These are phyloP conservation scores for Carollia perspicillata DNA, from an alignment of 2,113 vertebrate species.

Conservation along the genomic window DNA sequence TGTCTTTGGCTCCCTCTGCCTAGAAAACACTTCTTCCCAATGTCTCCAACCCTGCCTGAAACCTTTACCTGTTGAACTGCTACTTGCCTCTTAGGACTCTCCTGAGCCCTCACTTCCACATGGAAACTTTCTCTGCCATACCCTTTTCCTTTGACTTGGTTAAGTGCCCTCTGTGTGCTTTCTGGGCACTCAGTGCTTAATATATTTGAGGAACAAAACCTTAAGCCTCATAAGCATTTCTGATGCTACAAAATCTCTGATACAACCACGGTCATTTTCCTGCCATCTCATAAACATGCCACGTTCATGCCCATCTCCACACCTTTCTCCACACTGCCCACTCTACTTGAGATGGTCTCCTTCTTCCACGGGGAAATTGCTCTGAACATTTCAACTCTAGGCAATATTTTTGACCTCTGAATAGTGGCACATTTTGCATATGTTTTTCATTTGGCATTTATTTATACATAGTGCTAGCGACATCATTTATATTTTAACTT, in stretches of 20 bases:
- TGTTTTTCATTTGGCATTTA: conserved; percentile 11
- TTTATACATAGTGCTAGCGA: neutral
- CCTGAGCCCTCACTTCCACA: neutral
- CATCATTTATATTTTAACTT: conserved; percentile 32
- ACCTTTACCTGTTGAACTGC: neutral
- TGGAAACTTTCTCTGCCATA: neutral
- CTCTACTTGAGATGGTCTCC: neutral
- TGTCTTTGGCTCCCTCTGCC: neutral
- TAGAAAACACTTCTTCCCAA: neutral
- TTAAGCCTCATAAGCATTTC: neutral
- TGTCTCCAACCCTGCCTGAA: neutral
- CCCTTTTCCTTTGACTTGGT: neutral
- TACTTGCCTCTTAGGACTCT: neutral
- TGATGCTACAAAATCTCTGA: neutral
- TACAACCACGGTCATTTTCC: neutral
- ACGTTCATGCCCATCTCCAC: neutral
- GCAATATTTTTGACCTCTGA: conserved; percentile 1
- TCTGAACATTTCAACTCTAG: neutral
- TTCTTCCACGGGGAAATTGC: neutral
- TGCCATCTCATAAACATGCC: neutral
- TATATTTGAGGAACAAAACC: neutral
- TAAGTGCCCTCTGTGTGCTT: neutral
- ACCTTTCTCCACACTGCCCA: neutral
- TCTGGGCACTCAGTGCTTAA: neutral
- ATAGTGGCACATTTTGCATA: neutral